Evolutionary conservation across 2,113 vertebrate species (phyloP).

Genomic region (human (Homo sapiens)): GRCh38 chr15:65681001-65681500

Average conservation of each 20-base stretch:
- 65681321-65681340: background rate
- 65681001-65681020: background rate
- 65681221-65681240: background rate
- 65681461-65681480: background rate
- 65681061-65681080: background rate
- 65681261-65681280: background rate
- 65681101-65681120: background rate
- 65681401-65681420: background rate
- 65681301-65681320: background rate
- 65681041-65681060: background rate
- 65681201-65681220: background rate
- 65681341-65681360: background rate
- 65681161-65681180: background rate
- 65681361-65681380: background rate
- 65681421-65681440: background rate
- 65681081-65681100: background rate
- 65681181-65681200: background rate
- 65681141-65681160: background rate
- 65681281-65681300: background rate
- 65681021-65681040: background rate
- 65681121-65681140: background rate
- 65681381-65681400: background rate
- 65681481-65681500: background rate
- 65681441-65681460: background rate
- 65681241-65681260: background rate